Evolutionary conservation across 2,113 vertebrate genomes (phyloP).

Genomic region (Tragelaphus strepsiceros): DNA sequence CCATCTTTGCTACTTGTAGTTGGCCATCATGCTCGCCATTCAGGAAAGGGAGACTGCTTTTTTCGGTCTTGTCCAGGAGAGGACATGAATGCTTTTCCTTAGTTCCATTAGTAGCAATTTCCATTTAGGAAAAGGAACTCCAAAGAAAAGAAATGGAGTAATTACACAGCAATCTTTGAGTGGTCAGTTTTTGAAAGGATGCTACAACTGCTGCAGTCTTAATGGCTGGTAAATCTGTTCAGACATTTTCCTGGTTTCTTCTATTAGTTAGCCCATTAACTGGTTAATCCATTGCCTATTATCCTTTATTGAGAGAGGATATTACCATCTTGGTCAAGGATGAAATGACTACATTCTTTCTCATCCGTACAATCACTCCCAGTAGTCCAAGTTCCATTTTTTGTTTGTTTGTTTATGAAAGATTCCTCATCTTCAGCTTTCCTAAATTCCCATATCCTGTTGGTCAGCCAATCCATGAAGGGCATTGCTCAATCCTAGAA

Average conservation of each 20-base stretch:
- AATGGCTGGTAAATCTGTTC: not conserved
- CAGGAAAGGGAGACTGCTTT: not conserved
- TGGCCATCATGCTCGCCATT: not conserved
- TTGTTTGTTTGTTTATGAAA: not conserved
- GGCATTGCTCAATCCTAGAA: not conserved
- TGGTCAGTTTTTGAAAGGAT: not conserved
- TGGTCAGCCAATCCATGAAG: not conserved
- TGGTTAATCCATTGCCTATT: not conserved
- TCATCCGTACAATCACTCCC: not conserved
- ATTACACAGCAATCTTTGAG: not conserved
- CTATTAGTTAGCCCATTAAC: not conserved
- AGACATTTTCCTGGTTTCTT: not conserved
- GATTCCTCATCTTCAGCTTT: not conserved
- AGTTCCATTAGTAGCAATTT: not conserved
- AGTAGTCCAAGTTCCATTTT: not conserved
- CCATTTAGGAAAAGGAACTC: not conserved
- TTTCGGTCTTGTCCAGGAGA: not conserved
- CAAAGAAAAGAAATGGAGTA: slow-evolving; percentile 1
- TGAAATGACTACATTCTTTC: not conserved
- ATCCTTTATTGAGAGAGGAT: not conserved
- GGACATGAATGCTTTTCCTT: not conserved
- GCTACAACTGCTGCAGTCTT: not conserved
- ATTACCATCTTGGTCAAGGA: not conserved
- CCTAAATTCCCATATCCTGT: not conserved
- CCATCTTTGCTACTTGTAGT: not conserved